phyloP scores from a whole-genome alignment of 2,113 vertebrate species.

The Thamnaconus septentrionalis region DNA sequence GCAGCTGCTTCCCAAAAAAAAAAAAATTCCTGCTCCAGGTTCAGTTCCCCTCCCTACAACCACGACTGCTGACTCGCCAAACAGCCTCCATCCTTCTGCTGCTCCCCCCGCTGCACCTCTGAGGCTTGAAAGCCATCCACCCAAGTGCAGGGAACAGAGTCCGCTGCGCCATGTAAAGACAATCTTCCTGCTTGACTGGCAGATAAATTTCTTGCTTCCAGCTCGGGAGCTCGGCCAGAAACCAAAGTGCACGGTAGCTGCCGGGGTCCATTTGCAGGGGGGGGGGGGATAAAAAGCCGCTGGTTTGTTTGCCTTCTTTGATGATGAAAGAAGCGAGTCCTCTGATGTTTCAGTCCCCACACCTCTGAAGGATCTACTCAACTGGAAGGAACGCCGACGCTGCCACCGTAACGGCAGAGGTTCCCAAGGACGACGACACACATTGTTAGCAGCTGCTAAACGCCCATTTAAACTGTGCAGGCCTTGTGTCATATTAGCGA shows the following conservation, averaged over 20 bases:
- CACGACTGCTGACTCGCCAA: not conserved
- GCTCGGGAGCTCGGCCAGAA: slow-evolving; percentile 20
- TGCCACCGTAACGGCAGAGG: too few relatives aligned
- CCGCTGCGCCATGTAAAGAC: slow-evolving; percentile 45
- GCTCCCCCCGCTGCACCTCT: slow-evolving; percentile 35
- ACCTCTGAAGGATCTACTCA: not conserved
- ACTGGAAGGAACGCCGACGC: not conserved
- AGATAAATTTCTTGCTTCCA: slow-evolving; percentile 35
- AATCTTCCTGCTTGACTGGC: slow-evolving; percentile 5
- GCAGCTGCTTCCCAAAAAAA: slow-evolving; percentile 68
- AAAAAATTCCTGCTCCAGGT: slow-evolving; percentile 1
- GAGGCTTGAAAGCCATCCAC: slow-evolving; percentile 55
- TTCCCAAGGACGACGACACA: not conserved
- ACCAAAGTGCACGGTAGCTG: too few relatives aligned
- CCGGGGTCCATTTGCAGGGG: too few relatives aligned
- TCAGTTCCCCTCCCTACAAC: slow-evolving; percentile 22
- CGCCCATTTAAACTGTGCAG: slow-evolving; percentile 12
- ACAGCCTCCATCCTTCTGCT: slow-evolving; percentile 22
- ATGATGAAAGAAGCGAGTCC: slow-evolving; percentile 37
- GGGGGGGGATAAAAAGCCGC: too few relatives aligned
- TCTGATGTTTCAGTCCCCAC: slow-evolving; percentile 33
- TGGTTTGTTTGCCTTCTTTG: not conserved
- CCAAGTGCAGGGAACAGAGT: slow-evolving; percentile 20
- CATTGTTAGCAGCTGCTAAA: slow-evolving; percentile 28
- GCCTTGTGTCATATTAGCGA: slow-evolving; percentile 21